Evolutionary conservation across 2,888 invertebrate species (phyloP).

Genomic region (Buathra laborator): DNA sequence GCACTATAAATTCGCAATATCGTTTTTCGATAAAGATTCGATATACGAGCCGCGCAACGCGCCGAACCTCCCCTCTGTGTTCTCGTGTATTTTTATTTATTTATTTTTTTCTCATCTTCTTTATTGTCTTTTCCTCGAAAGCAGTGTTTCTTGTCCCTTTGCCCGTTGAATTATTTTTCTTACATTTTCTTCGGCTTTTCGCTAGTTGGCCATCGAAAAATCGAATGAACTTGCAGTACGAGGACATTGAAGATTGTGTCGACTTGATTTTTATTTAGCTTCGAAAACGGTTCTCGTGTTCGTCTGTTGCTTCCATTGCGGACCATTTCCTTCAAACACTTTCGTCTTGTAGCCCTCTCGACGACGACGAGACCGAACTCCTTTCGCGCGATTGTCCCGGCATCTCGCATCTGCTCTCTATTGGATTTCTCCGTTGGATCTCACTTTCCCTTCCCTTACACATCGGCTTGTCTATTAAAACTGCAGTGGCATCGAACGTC

Average conservation of each 20-base stretch:
- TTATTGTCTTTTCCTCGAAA: slow-evolving; percentile 2
- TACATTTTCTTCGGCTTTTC: background rate
- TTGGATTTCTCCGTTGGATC: slow-evolving; percentile 38
- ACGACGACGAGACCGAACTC: slow-evolving; percentile 5
- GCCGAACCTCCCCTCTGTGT: background rate
- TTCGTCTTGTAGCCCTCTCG: slow-evolving; percentile 7
- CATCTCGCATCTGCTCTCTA: slow-evolving; percentile 37
- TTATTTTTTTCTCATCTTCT: slow-evolving; percentile 31
- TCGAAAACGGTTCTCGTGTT: background rate
- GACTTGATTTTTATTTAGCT: background rate
- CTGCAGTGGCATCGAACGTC: slow-evolving; percentile 71
- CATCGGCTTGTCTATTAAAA: slow-evolving; percentile 70
- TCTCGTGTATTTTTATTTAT: slow-evolving; percentile 8
- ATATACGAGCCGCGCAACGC: slow-evolving; percentile 22
- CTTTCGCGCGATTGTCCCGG: slow-evolving; percentile 27
- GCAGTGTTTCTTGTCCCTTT: slow-evolving; percentile 8
- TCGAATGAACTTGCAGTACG: background rate
- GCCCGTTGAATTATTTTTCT: background rate
- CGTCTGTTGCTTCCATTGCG: slow-evolving; percentile 1
- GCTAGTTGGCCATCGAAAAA: background rate
- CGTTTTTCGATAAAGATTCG: slow-evolving; percentile 64
- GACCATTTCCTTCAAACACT: background rate
- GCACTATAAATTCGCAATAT: slow-evolving; percentile 65
- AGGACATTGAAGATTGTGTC: background rate
- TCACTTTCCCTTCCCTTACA: slow-evolving; percentile 41